Conservation (phyloP, 2,113 vertebrate species). For the Arenaria interpres region DNA sequence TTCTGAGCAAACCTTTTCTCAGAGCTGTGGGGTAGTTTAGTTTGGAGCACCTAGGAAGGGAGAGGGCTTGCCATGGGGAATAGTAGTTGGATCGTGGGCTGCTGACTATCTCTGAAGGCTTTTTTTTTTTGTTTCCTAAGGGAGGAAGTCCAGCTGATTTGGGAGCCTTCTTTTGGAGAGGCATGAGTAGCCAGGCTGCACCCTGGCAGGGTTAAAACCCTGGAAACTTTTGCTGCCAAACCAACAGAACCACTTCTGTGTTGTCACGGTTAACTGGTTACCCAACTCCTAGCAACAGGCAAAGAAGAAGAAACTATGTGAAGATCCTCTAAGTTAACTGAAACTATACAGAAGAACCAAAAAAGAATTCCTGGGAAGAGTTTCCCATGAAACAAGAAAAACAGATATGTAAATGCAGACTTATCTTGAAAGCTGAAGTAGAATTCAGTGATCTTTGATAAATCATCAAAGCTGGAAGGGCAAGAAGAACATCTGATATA, state of each 20-base stretch:
- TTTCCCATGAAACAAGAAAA: not conserved
- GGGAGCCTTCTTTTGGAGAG: not conserved
- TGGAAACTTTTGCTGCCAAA: not conserved
- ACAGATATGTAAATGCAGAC: not conserved
- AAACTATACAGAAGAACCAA: not conserved
- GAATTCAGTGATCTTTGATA: not conserved
- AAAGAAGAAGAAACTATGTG: not conserved
- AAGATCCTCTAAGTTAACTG: not conserved
- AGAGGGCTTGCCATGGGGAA: not conserved
- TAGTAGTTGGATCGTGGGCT: fast-evolving
- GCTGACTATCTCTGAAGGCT: not conserved
- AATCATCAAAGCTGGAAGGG: not conserved
- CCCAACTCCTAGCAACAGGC: not conserved
- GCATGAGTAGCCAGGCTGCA: not conserved
- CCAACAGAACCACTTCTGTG: not conserved
- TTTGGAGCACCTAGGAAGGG: not conserved
- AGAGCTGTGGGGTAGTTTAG: not conserved
- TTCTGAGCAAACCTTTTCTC: not conserved
- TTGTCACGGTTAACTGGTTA: not conserved
- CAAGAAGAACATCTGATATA: not conserved
- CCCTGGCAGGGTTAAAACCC: not conserved
- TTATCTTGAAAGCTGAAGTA: not conserved
- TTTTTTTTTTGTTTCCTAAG: not conserved
- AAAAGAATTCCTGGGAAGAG: not conserved
- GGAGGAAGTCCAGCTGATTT: not conserved